phyloP scores from a whole-genome alignment of 53 echinoderm and acorn worm genomes.

The Temnopleurus reevesii region DNA sequence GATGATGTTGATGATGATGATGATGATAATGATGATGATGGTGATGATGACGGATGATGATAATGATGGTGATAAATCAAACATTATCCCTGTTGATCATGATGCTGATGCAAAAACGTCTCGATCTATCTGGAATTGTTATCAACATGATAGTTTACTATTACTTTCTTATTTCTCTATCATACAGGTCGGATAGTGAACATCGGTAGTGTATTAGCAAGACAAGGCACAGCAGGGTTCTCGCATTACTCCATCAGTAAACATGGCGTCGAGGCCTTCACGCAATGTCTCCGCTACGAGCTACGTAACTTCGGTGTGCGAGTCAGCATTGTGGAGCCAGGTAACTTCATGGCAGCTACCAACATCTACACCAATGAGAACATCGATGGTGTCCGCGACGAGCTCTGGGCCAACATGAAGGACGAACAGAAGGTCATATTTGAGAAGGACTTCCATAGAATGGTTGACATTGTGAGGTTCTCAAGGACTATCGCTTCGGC shows the following conservation, averaged over 20 bases:
- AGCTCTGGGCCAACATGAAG: slow-evolving; percentile 76
- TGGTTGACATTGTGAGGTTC: slow-evolving; percentile 67
- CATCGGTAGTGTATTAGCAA: slow-evolving; percentile 82
- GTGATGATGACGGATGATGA: no score
- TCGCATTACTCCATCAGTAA: slow-evolving; percentile 86
- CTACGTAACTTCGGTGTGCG: slow-evolving; percentile 77
- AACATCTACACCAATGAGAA: slow-evolving; percentile 84
- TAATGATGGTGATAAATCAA: no score
- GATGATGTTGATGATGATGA: no score
- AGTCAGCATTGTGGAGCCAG: slow-evolving; percentile 92
- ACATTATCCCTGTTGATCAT: no score
- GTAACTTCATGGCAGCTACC: slow-evolving; percentile 96
- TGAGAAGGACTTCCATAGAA: slow-evolving; percentile 65
- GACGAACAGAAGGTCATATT: slow-evolving; percentile 69
- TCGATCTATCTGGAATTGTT: no score
- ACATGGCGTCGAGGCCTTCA: slow-evolving; percentile 89
- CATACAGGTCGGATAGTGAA: slow-evolving; percentile 80
- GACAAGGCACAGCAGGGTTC: slow-evolving; percentile 67
- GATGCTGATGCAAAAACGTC: no score
- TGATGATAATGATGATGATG: no score
- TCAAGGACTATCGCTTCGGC: slow-evolving; percentile 62
- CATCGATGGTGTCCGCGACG: slow-evolving; percentile 70
- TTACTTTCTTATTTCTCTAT: neutral
- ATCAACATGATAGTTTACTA: no score
- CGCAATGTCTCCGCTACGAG: slow-evolving; percentile 94